Percentiles rank a stretch among this genome's conserved stretches.
Conservation (phyloP, 2,888 invertebrate genomes). For the Monochamus alternatus region DNA sequence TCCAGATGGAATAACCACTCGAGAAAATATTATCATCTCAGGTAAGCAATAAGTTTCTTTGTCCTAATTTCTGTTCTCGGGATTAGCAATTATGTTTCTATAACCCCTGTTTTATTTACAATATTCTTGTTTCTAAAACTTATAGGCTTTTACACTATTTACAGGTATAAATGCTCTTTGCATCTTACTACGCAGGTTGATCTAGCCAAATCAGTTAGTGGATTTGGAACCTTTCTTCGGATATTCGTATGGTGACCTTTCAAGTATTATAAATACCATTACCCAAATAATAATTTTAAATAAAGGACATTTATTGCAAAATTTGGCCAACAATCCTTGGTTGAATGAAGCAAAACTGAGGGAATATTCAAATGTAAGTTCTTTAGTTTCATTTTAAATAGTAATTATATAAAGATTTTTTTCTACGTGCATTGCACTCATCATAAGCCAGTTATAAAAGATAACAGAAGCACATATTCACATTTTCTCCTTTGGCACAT, state of each 20-base stretch:
- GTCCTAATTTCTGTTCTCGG: background rate
- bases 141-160: too few relatives aligned
- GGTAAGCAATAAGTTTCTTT: too few relatives aligned
- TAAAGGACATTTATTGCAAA: slow-evolving; percentile 33
- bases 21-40: too few relatives aligned
- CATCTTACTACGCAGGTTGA: slow-evolving; percentile 41
- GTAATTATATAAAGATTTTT: background rate
- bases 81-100: background rate
- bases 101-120: background rate
- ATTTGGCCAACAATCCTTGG: slow-evolving; percentile 30
- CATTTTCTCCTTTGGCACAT: too few relatives aligned
- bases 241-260: slow-evolving; percentile 1
- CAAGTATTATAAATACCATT: slow-evolving; percentile 17
- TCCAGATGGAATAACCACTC: too few relatives aligned
- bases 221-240: slow-evolving; percentile 37
- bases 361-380: slow-evolving; percentile 26
- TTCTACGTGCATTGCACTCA: too few relatives aligned
- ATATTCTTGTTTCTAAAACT: background rate
- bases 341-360: slow-evolving; percentile 26
- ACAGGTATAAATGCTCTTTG: too few relatives aligned
- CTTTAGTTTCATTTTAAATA: background rate
- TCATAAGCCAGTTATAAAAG: too few relatives aligned
- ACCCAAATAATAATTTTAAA: slow-evolving; percentile 16
- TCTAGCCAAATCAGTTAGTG: slow-evolving; percentile 43
- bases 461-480: too few relatives aligned